phyloP scores from a whole-genome alignment of 2,113 vertebrate species.

The Odobenus rosmarus region DNA sequence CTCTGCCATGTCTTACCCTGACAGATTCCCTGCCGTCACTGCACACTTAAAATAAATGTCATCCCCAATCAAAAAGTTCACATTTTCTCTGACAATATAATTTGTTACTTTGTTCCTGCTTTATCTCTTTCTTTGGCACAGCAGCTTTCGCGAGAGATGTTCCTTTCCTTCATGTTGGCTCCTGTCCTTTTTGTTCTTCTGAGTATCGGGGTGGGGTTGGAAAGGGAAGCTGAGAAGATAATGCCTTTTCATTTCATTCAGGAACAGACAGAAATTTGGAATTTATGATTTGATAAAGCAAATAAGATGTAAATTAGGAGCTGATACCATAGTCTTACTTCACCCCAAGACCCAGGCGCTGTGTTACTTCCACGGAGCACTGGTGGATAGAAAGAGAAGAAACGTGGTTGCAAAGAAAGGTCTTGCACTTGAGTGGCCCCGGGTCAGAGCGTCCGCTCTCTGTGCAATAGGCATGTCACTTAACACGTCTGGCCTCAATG shows the following conservation, averaged over 20 bases:
- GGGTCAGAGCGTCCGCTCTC: background rate
- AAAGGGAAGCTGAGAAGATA: conserved; percentile 56
- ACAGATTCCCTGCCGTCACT: conserved; percentile 91
- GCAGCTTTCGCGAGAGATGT: conserved; percentile 55
- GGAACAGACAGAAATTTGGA: background rate
- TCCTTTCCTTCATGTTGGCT: conserved; percentile 73
- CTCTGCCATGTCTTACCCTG: conserved; percentile 93
- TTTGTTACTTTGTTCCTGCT: conserved; percentile 90
- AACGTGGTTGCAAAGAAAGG: background rate
- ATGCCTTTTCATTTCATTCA: background rate
- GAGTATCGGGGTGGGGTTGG: conserved; percentile 14
- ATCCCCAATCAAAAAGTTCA: conserved; percentile 92
- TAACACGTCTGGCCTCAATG: background rate
- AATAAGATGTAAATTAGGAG: background rate
- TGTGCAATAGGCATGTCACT: background rate
- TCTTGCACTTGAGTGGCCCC: background rate
- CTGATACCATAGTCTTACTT: background rate
- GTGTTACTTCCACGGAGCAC: background rate
- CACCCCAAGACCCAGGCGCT: background rate
- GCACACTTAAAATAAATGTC: conserved; percentile 93
- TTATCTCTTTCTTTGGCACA: conserved; percentile 82
- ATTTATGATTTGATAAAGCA: background rate
- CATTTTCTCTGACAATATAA: conserved; percentile 90
- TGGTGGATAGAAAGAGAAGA: background rate
- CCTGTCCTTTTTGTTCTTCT: conserved; percentile 73